Conservation (phyloP, 2,797 vertebrate species). For the Pangasius macronema region DNA sequence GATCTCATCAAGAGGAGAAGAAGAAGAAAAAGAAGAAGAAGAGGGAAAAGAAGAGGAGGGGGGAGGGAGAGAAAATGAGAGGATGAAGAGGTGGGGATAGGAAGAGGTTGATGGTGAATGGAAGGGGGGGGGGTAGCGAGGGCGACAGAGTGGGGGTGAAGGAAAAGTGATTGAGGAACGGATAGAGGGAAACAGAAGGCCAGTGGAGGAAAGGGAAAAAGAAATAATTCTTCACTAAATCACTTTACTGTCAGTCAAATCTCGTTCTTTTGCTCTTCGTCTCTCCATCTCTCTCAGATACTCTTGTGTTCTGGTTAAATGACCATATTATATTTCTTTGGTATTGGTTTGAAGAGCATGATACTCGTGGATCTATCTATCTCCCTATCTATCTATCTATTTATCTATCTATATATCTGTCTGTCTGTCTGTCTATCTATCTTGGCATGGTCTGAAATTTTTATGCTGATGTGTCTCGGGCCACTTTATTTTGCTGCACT, state of each 20-base stretch:
- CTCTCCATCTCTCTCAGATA: not conserved
- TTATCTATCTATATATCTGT: not conserved
- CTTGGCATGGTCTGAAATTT: not conserved
- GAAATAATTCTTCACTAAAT: not conserved
- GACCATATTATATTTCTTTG: not conserved
- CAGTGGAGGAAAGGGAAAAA: slow-evolving; percentile 1
- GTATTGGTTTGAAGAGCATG: not conserved
- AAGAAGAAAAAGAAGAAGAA: not conserved
- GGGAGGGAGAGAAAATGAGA: not conserved
- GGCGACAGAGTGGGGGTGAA: not conserved
- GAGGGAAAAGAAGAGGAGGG: too few species aligned
- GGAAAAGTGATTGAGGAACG: not conserved
- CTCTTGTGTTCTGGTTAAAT: too few species aligned
- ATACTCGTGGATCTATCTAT: not conserved
- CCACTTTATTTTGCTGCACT: not conserved
- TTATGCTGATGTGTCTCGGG: not conserved
- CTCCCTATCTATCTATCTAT: not conserved
- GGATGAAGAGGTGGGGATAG: slow-evolving; percentile 22
- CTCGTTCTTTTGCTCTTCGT: not conserved
- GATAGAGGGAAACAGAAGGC: slow-evolving; percentile 2
- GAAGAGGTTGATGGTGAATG: slow-evolving; percentile 4
- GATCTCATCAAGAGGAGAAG: not conserved
- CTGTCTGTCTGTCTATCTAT: slow-evolving; percentile 7
- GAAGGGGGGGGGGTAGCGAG: not conserved
- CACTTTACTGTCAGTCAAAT: not conserved